Evolutionary conservation across 2,888 invertebrate genomes (phyloP), one percentile per base, ranked within the genome.

Genomic region (Sphaeridia pumilis): DNA sequence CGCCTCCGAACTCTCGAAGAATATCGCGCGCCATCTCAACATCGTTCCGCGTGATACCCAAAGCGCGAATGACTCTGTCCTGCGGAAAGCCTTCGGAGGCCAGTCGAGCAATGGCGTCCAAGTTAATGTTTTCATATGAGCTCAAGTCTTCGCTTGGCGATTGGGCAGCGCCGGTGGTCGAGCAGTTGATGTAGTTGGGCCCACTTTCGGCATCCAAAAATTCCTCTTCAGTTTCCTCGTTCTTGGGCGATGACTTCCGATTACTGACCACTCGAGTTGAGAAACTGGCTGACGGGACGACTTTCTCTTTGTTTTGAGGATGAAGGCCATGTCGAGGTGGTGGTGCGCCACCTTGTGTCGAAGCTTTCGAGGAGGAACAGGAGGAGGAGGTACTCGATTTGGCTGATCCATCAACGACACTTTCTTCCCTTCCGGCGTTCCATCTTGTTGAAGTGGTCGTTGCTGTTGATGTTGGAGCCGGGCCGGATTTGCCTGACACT

Each of bases 1-100:
- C n/a, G n/a, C n/a, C n/a, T 45, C 86, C 89, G 71, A 92, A 92
- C 70, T 90, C 88, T 70, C 87, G 85, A 63, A 92, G 74, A 68
- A 92, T 92, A 70, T 93, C 90, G 73, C 92, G 85, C 44, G 93
- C 93, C 92, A 94, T 93, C 70, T 87, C 87, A 50, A 93, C 77
- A 71, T 94, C 88, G 73, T 93, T 94, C 55, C 89, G 78, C 1
- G 92, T 87, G 66, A 94, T 92, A 56, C 89, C 87, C 64, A 94
- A 75, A 3, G 93, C 93, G 63, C 90, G 79, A 46, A 92, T 85
- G 2, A 92, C 93, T 45, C 87, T 85, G 68, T 90, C 87, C 67
- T 87, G 84, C 1, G 89, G 82, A 69, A 89, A 93, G 0, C 93
- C 94, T 67, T 92, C 90, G 52, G 81, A 82, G 44, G 90, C 87